Evolutionary conservation across 2,797 vertebrate species (phyloP), one percentile per base, ranked within the genome.

Genomic region (Danio choprae): DNA sequence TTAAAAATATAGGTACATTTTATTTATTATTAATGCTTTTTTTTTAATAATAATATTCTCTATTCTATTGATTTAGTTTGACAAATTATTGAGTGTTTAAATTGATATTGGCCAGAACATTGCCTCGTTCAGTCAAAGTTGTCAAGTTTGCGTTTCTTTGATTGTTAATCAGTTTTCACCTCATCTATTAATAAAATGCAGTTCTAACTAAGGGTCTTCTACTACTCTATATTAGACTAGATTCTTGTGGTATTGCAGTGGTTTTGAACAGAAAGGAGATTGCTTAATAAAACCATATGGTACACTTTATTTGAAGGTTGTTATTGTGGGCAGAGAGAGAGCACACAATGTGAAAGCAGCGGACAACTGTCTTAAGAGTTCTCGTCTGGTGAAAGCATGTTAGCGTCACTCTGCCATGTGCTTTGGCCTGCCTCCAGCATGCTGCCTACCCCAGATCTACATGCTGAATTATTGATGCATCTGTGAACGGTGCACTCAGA

Each of bases 401-500:
- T 63, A 83, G 65, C 29, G 46, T 77, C 86, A 75, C 80, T 70
- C 48, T 80, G 77, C 87, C 79, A 71, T 75, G 82, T 80, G 79
- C 67, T 83, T 79, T 87, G 84, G 87, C 75, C 71, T 64, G 77
- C 84, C 86, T 93, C 88, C 89, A 91, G 82, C 73, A 56, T 41
- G 20, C 86, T 81, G 87, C 88, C 89, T 84, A 82, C 89, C 89
- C 84, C 86, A 91, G 88, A 92, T 93, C 90, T 87, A 89, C 87
- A 83, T 79, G 63, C 82, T 94, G 89, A 94, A 94, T 94, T 91
- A 94, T 95, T 94, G 89, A 94, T 93, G 79, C 85, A 76, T 59
- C 72, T 83, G 81, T 89, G 88, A 81, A 79, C n/a, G 71, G 78
- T 81, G 83, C 68, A 79, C 74, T 48, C 40, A 80, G 79, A 73